Percentiles rank a stretch among this genome's conserved stretches.
Conservation (phyloP, 2,888 invertebrate genomes). For the Pterobdella sp. region DNA sequence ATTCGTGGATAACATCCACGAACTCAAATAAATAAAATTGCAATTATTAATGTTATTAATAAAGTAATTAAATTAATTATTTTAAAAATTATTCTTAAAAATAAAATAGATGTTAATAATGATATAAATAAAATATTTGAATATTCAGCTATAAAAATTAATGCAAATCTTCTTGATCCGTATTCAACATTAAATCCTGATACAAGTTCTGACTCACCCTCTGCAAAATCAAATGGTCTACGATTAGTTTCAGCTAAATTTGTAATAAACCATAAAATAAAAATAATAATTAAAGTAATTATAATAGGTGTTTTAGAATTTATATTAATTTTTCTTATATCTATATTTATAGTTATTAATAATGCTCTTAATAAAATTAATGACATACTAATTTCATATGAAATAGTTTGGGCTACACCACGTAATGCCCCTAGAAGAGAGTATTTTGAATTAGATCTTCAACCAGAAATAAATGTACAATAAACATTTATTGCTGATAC, state of each 20-base stretch:
- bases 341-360: slow-evolving; percentile 53
- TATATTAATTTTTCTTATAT: slow-evolving; percentile 37
- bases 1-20: slow-evolving; percentile 64
- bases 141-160: slow-evolving; percentile 50
- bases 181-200: slow-evolving; percentile 73
- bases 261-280: slow-evolving; percentile 42
- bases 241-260: slow-evolving; percentile 49
- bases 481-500: slow-evolving; percentile 62
- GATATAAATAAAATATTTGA: slow-evolving; percentile 44
- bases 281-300: slow-evolving; percentile 34
- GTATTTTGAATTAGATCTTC: slow-evolving; percentile 67
- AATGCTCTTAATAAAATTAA: slow-evolving; percentile 61
- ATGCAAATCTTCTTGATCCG: slow-evolving; percentile 51
- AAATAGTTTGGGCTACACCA: slow-evolving; percentile 66
- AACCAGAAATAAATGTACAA: slow-evolving; percentile 57
- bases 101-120: slow-evolving; percentile 52
- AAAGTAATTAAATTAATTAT: slow-evolving; percentile 55
- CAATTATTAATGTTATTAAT: slow-evolving; percentile 56
- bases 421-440: slow-evolving; percentile 63
- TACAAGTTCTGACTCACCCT: slow-evolving; percentile 69
- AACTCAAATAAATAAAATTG: slow-evolving; percentile 61
- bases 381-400: slow-evolving; percentile 66
- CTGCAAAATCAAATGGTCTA: slow-evolving; percentile 61
- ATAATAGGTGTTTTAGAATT: slow-evolving; percentile 30
- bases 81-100: slow-evolving; percentile 54